Conservation (phyloP, 1,140 invertebrate species). For the Colletes gigas region DNA sequence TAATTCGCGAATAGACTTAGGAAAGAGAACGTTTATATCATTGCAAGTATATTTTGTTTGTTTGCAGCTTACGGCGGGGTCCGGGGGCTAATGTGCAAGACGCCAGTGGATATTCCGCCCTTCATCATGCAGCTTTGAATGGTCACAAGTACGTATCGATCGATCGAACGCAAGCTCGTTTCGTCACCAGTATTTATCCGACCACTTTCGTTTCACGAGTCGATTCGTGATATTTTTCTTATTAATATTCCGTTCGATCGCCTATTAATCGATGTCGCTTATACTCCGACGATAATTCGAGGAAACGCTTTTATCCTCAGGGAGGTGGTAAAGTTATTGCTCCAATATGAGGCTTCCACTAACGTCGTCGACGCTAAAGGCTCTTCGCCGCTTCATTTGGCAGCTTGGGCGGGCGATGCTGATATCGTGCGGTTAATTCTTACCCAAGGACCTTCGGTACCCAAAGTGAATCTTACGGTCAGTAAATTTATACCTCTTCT, state of each 20-base stretch:
- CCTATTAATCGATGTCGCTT: constrained; percentile 25
- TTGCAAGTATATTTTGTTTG: not conserved
- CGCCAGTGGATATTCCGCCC: constrained; percentile 94
- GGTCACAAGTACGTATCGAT: constrained; percentile 90
- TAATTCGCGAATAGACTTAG: no score
- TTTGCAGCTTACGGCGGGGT: constrained; percentile 90
- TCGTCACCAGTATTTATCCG: not conserved
- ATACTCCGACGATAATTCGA: constrained; percentile 42
- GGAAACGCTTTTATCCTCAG: constrained; percentile 80
- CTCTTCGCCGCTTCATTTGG: constrained; percentile 93
- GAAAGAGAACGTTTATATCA: no score
- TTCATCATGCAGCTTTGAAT: constrained; percentile 97
- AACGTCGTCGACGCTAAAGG: constrained; percentile 92
- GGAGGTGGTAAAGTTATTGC: constrained; percentile 92
- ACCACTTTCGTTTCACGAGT: not conserved
- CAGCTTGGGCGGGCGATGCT: constrained; percentile 93
- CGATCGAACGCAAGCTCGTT: not conserved
- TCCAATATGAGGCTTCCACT: constrained; percentile 94
- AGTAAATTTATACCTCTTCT: constrained; percentile 66
- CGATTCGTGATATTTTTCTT: not conserved
- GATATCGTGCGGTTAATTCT: constrained; percentile 91
- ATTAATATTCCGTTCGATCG: constrained; percentile 17
- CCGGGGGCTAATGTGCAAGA: constrained; percentile 96
- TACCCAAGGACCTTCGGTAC: constrained; percentile 87
- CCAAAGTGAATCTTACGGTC: constrained; percentile 92